Evolutionary conservation across 2,888 invertebrate species (phyloP), one percentile per base, ranked within the genome.

Genomic region (Altica lythri): DNA sequence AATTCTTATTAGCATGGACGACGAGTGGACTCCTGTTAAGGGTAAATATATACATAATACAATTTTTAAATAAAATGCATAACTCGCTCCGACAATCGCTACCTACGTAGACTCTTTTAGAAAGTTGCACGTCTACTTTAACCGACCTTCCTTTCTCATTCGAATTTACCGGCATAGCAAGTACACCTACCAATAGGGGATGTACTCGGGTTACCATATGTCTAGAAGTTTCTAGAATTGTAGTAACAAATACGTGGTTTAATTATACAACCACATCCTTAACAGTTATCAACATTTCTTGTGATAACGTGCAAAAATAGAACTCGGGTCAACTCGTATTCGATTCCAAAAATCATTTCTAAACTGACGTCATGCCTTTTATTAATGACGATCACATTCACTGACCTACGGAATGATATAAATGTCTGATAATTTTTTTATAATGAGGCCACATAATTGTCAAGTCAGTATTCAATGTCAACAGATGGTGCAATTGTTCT

Each of bases 91-190:
- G n/a, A n/a, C n/a, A n/a, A n/a, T n/a, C n/a, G 43, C 27, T 43
- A 25, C 29, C 17, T 40, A 43, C 42, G 35, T 57, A 56, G 22
- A 42, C 46, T 27, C 55, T 53, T 65, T 65, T 65, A 62, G 65
- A 65, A 65, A 65, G 65, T 74, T 69, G 69, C 63, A 67, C 59
- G 65, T 69, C 70, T 67, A 67, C 70, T 71, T 71, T 37, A 52
- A 51, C 53, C 34, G 53, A 49, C 44, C 55, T 43, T 50, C 50
- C 25, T n/a, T n/a, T n/a, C n/a, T 18, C n/a, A n/a, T n/a, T n/a
- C n/a, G n/a, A n/a, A n/a, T n/a, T n/a, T n/a, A n/a, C n/a, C n/a
- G n/a, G n/a, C n/a, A n/a, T n/a, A n/a, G n/a, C n/a, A n/a, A n/a
- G n/a, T n/a, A n/a, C n/a, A n/a, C n/a, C n/a, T n/a, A n/a, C n/a